Evolutionary conservation across 1,140 invertebrate species (phyloP).

Genomic region (Apocrypta bakeri): DNA sequence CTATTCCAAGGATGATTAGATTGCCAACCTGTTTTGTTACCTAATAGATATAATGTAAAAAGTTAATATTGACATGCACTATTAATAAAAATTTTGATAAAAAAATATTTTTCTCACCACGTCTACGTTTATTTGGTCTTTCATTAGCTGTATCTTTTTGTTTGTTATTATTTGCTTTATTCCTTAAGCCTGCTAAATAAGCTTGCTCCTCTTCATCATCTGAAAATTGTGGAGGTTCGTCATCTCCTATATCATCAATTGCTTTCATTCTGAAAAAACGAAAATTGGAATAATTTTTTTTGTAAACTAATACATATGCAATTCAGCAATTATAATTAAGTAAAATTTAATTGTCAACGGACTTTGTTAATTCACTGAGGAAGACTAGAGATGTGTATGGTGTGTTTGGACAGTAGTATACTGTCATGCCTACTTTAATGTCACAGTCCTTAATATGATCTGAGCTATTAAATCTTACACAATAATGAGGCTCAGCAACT

Average conservation of each 20-base stretch:
- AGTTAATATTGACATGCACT: not conserved
- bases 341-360: slow-evolving; percentile 60
- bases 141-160: slow-evolving; percentile 2
- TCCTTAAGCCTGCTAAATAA: slow-evolving; percentile 65
- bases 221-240: slow-evolving; percentile 92
- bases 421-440: slow-evolving; percentile 79
- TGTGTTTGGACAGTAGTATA: slow-evolving; percentile 86
- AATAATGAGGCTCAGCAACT: slow-evolving; percentile 86
- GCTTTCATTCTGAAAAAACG: slow-evolving; percentile 80
- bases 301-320: not conserved
- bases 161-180: slow-evolving; percentile 55
- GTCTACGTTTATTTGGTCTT: slow-evolving; percentile 55
- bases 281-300: slow-evolving; percentile 30
- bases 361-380: slow-evolving; percentile 82
- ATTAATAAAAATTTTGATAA: slow-evolving; percentile 1
- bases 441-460: slow-evolving; percentile 82
- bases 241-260: slow-evolving; percentile 88
- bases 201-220: slow-evolving; percentile 89
- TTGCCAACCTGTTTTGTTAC: slow-evolving; percentile 56
- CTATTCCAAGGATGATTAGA: slow-evolving; percentile 64
- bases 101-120: slow-evolving; percentile 48
- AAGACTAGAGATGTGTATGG: slow-evolving; percentile 86
- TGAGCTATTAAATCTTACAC: slow-evolving; percentile 86
- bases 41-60: slow-evolving; percentile 30
- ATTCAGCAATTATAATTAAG: not conserved